Conservation (phyloP, 1,140 invertebrate genomes). For the Zaprionus africanus region DNA sequence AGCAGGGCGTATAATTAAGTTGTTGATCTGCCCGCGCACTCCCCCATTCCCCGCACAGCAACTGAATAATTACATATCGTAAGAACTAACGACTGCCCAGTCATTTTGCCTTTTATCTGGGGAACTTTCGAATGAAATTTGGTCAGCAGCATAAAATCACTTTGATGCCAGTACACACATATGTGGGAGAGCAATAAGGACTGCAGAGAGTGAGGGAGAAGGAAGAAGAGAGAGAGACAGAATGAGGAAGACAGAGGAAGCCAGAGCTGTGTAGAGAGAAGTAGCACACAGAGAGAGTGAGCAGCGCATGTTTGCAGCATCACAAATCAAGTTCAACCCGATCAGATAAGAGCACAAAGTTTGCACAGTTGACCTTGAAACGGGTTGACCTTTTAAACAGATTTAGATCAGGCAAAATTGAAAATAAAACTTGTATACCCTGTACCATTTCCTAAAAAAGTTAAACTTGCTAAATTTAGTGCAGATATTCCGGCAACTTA, state of each 20-base stretch:
- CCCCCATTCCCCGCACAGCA: not conserved
- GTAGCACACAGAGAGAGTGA: not conserved
- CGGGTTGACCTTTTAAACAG: not conserved
- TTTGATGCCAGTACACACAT: not conserved
- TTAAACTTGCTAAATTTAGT: not conserved
- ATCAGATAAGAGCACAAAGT: not conserved
- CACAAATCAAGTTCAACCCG: not conserved
- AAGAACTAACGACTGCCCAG: not conserved
- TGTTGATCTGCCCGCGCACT: conserved; percentile 2
- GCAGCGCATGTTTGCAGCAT: not conserved
- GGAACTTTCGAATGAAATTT: not conserved
- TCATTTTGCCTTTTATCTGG: not conserved
- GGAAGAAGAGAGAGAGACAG: not conserved
- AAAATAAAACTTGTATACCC: not conserved
- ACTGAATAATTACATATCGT: conserved; percentile 5
- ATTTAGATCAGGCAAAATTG: not conserved
- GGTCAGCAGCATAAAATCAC: not conserved
- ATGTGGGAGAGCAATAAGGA: not conserved
- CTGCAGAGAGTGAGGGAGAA: not conserved
- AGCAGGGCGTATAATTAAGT: conserved; percentile 14
- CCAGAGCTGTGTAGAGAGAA: not conserved
- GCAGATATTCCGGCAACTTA: not conserved
- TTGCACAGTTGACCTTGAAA: not conserved
- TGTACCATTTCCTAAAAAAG: not conserved
- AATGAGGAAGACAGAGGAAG: not conserved